These are phyloP conservation scores for Melinaea marsaeus DNA, from an alignment of 2,888 invertebrate species.

Conservation along the genomic window DNA sequence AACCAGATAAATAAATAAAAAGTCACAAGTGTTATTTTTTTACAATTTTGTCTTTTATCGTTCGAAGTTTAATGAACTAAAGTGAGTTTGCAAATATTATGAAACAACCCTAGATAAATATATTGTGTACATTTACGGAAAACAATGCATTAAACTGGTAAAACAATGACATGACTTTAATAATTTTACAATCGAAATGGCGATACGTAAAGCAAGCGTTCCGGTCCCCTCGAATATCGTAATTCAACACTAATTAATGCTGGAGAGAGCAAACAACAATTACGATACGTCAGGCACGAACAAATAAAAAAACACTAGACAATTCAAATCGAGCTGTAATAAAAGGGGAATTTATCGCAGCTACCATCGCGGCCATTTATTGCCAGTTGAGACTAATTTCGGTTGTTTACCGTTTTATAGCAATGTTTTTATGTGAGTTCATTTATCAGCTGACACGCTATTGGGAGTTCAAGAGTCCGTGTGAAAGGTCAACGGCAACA, in stretches of 20 bases:
- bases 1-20: no score
- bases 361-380: slow-evolving; percentile 52
- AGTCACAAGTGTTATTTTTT: no score
- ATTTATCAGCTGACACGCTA: slow-evolving; percentile 28
- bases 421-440: slow-evolving; percentile 36
- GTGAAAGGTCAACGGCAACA: slow-evolving; percentile 9
- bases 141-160: slow-evolving; percentile 32
- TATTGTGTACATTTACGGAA: slow-evolving; percentile 20
- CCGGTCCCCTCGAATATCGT: slow-evolving; percentile 53
- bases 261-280: slow-evolving; percentile 63
- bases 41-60: no score
- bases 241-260: slow-evolving; percentile 70
- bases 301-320: slow-evolving; percentile 54
- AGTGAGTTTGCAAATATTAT: not conserved
- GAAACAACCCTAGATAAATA: slow-evolving; percentile 11
- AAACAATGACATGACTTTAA: slow-evolving; percentile 33
- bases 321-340: slow-evolving; percentile 52
- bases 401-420: slow-evolving; percentile 49
- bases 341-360: slow-evolving; percentile 49
- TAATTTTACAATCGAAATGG: slow-evolving; percentile 47
- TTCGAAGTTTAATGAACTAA: not conserved
- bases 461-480: slow-evolving; percentile 20
- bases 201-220: slow-evolving; percentile 31
- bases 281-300: slow-evolving; percentile 51
- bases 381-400: slow-evolving; percentile 61